Conservation (phyloP, 2,113 vertebrate species). For the Antechinus flavipes region DNA sequence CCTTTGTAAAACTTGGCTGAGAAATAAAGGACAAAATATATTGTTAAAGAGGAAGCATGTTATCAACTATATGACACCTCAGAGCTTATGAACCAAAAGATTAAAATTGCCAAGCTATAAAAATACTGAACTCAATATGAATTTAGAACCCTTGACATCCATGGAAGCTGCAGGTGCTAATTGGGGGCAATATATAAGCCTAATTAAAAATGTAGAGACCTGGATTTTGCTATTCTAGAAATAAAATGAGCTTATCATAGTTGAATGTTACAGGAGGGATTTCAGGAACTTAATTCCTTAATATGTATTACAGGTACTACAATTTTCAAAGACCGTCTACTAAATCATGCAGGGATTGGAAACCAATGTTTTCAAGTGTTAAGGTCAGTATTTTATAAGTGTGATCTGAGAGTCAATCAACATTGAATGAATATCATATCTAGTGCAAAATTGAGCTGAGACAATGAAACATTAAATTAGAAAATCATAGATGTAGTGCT, state of each 20-base stretch:
- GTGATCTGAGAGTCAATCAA: not conserved
- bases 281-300: not conserved
- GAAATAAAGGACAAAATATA: not conserved
- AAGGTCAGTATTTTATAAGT: not conserved
- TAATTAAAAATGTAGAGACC: not conserved
- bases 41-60: not conserved
- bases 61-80: not conserved
- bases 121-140: not conserved
- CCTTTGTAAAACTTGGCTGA: not conserved
- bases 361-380: not conserved
- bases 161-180: not conserved
- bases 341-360: not conserved
- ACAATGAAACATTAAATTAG: not conserved
- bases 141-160: not conserved
- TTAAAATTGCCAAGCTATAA: not conserved
- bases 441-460: not conserved
- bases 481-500: not conserved
- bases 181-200: not conserved
- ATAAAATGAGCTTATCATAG: not conserved
- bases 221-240: not conserved
- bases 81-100: not conserved
- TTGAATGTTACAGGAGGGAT: not conserved
- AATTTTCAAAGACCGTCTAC: not conserved
- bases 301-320: not conserved
- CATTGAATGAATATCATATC: not conserved